Evolutionary conservation across 2,113 vertebrate species (phyloP).

Genomic region (Sander vitreus): DNA sequence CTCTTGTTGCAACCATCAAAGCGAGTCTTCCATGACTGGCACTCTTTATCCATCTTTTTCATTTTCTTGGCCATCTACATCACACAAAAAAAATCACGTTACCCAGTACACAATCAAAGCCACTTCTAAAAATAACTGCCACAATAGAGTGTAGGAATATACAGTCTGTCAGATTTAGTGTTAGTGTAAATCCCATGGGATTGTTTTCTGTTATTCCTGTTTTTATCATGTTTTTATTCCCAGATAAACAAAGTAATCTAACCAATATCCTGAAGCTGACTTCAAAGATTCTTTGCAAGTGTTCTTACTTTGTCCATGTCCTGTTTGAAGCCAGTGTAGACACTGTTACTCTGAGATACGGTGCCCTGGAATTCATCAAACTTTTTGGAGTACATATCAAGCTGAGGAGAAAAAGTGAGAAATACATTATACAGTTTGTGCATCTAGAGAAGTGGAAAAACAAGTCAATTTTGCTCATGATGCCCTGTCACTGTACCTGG

Average conservation of each 20-base stretch:
- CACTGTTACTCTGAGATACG: slow-evolving; percentile 94
- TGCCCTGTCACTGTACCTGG: slow-evolving; percentile 85
- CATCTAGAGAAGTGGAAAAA: slow-evolving; percentile 5
- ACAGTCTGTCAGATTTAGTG: slow-evolving; percentile 16
- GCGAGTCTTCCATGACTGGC: slow-evolving; percentile 93
- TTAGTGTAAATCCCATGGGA: slow-evolving; percentile 44
- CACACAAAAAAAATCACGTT: slow-evolving; percentile 47
- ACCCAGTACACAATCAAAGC: slow-evolving; percentile 25
- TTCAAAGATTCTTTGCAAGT: slow-evolving; percentile 23
- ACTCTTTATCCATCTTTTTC: slow-evolving; percentile 97
- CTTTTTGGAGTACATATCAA: slow-evolving; percentile 94
- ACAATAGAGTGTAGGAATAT: slow-evolving; percentile 7
- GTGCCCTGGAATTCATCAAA: slow-evolving; percentile 98
- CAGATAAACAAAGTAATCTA: slow-evolving; percentile 27
- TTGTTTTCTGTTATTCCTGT: slow-evolving; percentile 6
- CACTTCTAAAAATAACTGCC: slow-evolving; percentile 51
- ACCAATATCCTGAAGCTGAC: background rate
- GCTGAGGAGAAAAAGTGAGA: slow-evolving; percentile 78
- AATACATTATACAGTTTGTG: slow-evolving; percentile 3
- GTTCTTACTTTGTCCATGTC: slow-evolving; percentile 95
- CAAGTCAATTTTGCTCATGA: background rate
- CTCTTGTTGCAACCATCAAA: slow-evolving; percentile 97
- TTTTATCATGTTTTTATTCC: slow-evolving; percentile 23
- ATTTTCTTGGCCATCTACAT: slow-evolving; percentile 97
- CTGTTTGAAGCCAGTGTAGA: slow-evolving; percentile 95